These are phyloP conservation scores for Drosophila varians DNA, from an alignment of 1,140 invertebrate species.

Conservation along the genomic window DNA sequence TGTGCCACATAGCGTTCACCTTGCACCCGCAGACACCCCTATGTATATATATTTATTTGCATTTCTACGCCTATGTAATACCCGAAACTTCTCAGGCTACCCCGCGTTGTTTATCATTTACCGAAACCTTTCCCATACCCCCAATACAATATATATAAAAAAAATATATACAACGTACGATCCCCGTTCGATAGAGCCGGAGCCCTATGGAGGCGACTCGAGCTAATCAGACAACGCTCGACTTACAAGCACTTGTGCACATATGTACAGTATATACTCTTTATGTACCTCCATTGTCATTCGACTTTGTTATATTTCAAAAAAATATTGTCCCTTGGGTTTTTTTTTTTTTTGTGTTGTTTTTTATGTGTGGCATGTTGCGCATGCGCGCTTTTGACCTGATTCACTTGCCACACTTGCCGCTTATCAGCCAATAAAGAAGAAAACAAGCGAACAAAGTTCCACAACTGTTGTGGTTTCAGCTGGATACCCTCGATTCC, in stretches of 20 bases:
- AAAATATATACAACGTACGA: too few relatives aligned
- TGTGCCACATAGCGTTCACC: conserved; percentile 22
- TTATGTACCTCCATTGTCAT: too few relatives aligned
- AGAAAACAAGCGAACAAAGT: conserved; percentile 5
- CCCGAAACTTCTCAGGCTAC: too few relatives aligned
- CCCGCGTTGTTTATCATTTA: conserved; percentile 4
- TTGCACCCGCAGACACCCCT: conserved; percentile 8
- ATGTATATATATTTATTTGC: conserved; percentile 1
- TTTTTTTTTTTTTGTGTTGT: conserved; percentile 10
- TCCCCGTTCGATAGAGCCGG: too few relatives aligned
- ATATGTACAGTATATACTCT: too few relatives aligned
- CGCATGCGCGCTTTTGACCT: conserved; percentile 73
- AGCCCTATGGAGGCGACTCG: too few relatives aligned
- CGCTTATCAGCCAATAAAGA: conserved; percentile 54
- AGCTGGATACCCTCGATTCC: not conserved
- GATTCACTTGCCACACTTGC: conserved; percentile 54
- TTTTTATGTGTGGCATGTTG: conserved; percentile 38
- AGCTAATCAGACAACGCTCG: too few relatives aligned
- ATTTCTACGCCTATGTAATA: not conserved
- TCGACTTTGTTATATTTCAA: too few relatives aligned
- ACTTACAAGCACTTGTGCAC: too few relatives aligned
- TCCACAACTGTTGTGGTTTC: not conserved
- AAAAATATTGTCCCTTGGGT: conserved; percentile 1
- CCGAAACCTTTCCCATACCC: not conserved
- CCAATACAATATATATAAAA: too few relatives aligned